Conservation (phyloP, 2,113 vertebrate species). For the Climacteris rufus region DNA sequence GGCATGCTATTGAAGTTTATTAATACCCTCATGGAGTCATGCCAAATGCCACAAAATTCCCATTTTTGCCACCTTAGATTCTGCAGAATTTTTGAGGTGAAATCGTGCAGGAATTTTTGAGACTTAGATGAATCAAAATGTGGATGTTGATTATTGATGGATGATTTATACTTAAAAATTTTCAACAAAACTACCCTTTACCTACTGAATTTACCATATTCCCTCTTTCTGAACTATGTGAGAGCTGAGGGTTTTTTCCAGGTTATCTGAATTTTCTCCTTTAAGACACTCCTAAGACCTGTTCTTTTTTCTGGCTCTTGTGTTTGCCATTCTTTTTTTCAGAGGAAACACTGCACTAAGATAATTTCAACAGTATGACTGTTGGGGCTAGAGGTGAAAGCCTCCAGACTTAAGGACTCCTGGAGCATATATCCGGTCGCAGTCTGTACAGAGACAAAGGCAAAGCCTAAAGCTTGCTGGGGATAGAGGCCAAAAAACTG, state of each 20-base stretch:
- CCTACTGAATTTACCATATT: background rate
- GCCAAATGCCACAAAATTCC: background rate
- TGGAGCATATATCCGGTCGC: background rate
- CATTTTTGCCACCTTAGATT: background rate
- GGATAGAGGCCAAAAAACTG: background rate
- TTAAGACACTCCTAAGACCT: background rate
- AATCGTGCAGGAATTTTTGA: background rate
- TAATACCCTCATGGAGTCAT: background rate
- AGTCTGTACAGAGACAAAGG: background rate
- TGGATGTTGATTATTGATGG: background rate
- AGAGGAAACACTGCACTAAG: background rate
- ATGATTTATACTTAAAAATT: background rate
- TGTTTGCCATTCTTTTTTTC: background rate
- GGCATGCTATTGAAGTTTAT: background rate
- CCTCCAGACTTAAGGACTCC: background rate
- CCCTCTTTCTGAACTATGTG: background rate
- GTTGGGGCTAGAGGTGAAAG: background rate
- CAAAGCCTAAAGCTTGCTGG: background rate
- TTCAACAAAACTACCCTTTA: background rate
- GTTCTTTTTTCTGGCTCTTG: background rate
- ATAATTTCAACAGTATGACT: background rate
- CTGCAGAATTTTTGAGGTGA: background rate
- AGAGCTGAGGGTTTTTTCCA: background rate
- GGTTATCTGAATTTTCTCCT: background rate
- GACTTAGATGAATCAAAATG: background rate